A percentile compares a stretch with the other conserved stretches of the same genome.
Evolutionary conservation across 1,140 invertebrate species (phyloP).

Genomic region (Scaptodrosophila lebanonensis): DNA sequence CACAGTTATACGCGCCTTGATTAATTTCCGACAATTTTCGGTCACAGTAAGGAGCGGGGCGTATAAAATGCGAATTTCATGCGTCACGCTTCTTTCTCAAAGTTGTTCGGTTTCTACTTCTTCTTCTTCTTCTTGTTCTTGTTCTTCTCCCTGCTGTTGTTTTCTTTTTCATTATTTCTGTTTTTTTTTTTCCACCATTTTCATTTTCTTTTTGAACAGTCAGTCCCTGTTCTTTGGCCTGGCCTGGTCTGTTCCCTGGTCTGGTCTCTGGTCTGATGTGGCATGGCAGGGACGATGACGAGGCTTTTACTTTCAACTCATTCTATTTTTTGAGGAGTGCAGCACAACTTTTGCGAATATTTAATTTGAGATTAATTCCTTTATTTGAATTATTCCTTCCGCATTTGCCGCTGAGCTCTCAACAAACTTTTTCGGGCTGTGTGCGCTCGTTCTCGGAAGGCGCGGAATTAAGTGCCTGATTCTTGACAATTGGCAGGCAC

Average conservation of each 20-base stretch:
- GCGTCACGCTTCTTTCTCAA: conserved; percentile 12
- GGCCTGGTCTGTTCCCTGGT: no score
- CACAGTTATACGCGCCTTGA: not conserved
- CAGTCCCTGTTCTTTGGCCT: no score
- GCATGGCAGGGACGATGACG: not conserved
- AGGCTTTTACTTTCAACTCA: conserved; percentile 4
- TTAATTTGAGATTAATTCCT: conserved; percentile 19
- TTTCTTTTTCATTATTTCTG: conserved; percentile 2
- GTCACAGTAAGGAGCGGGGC: no score
- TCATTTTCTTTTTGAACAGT: not conserved
- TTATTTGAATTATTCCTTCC: conserved; percentile 11
- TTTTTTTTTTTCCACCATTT: not conserved
- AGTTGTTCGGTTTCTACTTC: not conserved
- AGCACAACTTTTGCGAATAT: conserved; percentile 15
- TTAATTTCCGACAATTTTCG: not conserved
- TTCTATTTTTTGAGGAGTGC: conserved; percentile 3
- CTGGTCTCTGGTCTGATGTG: no score
- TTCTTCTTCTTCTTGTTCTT: conserved; percentile 4
- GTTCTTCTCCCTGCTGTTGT: conserved; percentile 3
- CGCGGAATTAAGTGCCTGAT: conserved; percentile 6
- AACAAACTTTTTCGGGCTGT: not conserved
- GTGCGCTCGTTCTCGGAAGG: conserved; percentile 1
- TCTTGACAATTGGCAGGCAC: conserved; percentile 9
- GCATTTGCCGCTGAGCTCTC: not conserved
- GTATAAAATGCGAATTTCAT: conserved; percentile 13